Percentiles rank a stretch among this genome's conserved stretches.
Evolutionary conservation across 2,888 invertebrate genomes (phyloP).

Genomic region (Lumbricus terrestris): DNA sequence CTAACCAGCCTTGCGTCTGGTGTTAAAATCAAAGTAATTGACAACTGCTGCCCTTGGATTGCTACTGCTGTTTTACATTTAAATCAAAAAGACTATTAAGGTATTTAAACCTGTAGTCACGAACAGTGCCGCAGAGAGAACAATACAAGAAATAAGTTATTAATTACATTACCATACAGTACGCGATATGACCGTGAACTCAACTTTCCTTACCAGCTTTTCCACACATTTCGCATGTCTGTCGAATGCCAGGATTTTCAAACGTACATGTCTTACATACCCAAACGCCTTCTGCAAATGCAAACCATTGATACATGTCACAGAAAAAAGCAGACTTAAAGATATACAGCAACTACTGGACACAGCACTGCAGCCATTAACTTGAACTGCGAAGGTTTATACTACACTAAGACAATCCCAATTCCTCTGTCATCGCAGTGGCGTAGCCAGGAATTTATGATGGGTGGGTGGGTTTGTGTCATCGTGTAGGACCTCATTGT

Average conservation of each 20-base stretch:
- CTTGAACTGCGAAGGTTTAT: not conserved
- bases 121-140: not conserved
- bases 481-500: no score
- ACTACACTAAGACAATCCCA: no score
- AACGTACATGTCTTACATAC: not conserved
- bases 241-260: slow-evolving; percentile 7
- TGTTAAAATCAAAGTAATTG: no score
- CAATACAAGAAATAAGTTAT: not conserved
- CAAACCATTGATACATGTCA: not conserved
- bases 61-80: not conserved
- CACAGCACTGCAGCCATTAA: not conserved
- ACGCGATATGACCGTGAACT: not conserved
- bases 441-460: no score
- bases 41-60: no score
- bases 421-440: no score
- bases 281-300: not conserved
- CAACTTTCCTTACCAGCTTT: not conserved
- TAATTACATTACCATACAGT: not conserved
- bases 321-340: not conserved
- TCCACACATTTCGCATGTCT: not conserved
- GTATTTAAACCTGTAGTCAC: not conserved
- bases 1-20: no score
- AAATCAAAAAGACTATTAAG: not conserved
- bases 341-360: not conserved
- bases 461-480: no score